These are phyloP conservation scores for Mormyrus lacerda DNA, from an alignment of 2,113 vertebrate genomes.

Conservation along the genomic window DNA sequence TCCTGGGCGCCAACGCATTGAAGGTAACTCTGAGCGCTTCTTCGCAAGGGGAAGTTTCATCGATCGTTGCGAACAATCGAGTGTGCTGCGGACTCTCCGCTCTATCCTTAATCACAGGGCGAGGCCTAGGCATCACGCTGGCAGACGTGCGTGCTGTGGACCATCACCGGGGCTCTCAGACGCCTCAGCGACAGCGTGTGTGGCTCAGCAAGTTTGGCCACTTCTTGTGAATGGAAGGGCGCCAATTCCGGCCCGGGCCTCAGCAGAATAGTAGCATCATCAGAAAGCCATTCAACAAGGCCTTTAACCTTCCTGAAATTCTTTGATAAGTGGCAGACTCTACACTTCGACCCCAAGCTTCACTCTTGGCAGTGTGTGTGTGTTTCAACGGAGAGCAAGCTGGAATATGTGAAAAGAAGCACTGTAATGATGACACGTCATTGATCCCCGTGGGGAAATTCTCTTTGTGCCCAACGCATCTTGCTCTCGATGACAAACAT, in stretches of 20 bases:
- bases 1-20: slow-evolving; percentile 36
- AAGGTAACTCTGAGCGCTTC: neutral
- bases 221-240: neutral
- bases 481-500: neutral
- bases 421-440: neutral
- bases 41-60: neutral
- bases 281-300: neutral
- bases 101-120: neutral
- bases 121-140: neutral
- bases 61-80: neutral
- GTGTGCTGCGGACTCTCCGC: neutral
- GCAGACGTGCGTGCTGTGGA: neutral
- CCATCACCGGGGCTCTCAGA: neutral
- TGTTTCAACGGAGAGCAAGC: neutral
- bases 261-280: neutral
- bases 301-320: neutral
- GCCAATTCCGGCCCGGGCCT: neutral
- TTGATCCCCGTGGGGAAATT: neutral
- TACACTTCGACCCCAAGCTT: neutral
- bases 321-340: neutral
- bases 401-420: neutral
- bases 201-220: neutral
- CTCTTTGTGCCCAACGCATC: neutral
- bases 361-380: neutral
- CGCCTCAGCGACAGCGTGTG: neutral